Conservation (phyloP, 2,113 vertebrate species). For the Sciurus niger region DNA sequence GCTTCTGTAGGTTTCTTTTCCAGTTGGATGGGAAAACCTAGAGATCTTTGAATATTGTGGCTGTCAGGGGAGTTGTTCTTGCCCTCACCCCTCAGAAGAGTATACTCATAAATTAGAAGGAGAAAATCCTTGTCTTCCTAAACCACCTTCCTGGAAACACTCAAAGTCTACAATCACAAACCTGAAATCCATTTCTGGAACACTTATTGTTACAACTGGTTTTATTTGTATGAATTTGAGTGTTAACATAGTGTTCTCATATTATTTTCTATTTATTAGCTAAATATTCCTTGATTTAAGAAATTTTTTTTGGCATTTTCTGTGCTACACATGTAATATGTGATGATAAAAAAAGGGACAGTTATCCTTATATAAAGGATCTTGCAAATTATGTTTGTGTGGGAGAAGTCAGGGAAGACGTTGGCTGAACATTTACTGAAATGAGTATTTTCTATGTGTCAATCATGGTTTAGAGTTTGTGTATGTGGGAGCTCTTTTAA, state of each 20-base stretch:
- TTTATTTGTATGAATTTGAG: constrained; percentile 44
- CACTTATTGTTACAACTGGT: not conserved
- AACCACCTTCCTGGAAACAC: not conserved
- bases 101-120: not conserved
- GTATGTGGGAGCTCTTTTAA: not conserved
- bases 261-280: constrained; percentile 40
- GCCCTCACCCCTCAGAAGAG: not conserved
- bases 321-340: not conserved
- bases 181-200: not conserved
- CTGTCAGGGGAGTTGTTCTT: not conserved
- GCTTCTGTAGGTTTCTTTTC: not conserved
- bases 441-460: not conserved
- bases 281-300: constrained; percentile 31
- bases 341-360: not conserved
- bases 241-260: constrained; percentile 32
- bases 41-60: not conserved
- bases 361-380: not conserved
- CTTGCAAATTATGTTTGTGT: not conserved
- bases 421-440: not conserved
- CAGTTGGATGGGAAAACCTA: not conserved
- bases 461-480: not conserved
- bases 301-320: constrained; percentile 49
- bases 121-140: not conserved
- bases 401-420: not conserved
- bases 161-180: not conserved